Evolutionary conservation across 2,113 vertebrate genomes (phyloP).

Genomic region (Zosterops japonicus): DNA sequence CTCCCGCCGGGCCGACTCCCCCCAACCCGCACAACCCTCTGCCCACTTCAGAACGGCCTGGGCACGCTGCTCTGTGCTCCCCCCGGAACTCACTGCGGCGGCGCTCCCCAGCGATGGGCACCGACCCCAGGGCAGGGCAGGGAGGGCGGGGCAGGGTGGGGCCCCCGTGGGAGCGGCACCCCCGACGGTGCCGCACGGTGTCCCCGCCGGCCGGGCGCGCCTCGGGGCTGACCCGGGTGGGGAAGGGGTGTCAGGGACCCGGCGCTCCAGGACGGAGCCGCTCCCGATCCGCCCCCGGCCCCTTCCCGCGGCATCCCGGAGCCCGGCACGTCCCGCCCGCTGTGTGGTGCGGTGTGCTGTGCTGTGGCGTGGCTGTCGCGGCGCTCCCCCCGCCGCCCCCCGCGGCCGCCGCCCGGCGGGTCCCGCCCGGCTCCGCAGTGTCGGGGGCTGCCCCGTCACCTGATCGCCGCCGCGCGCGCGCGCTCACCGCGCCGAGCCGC

Average conservation of each 20-base stretch:
- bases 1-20: not conserved
- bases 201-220: not conserved
- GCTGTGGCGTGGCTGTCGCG: not conserved
- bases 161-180: not conserved
- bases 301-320: not conserved
- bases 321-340: not conserved
- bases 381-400: not conserved
- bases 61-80: not conserved
- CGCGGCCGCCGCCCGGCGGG: conserved; percentile 42
- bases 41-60: not conserved
- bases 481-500: too few relatives aligned
- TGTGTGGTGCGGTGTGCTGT: not conserved
- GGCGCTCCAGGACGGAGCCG: not conserved
- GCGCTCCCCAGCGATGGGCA: not conserved
- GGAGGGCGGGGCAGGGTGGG: not conserved
- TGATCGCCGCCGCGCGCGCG: too few relatives aligned
- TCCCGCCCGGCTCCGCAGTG: too few relatives aligned
- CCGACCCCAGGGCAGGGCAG: not conserved
- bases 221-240: not conserved
- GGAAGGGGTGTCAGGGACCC: not conserved
- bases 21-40: not conserved
- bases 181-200: not conserved
- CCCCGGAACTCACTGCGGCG: not conserved
- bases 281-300: not conserved
- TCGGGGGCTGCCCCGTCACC: too few relatives aligned